phyloP scores from a whole-genome alignment of 2,888 invertebrate genomes.

The Brassicogethes aeneus region DNA sequence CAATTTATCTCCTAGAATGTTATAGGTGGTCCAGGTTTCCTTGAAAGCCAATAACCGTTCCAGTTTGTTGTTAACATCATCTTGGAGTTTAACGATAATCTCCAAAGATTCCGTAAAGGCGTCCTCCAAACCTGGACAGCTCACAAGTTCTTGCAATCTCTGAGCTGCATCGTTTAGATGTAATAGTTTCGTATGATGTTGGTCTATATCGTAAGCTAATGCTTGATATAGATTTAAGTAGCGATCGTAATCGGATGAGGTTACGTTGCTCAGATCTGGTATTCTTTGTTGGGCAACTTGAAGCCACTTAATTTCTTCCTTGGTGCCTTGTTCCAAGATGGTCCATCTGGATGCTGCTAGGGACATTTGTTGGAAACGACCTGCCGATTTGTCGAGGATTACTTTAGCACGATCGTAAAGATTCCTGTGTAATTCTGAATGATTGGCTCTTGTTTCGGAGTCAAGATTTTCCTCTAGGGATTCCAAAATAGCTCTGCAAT shows the following conservation, averaged over 20 bases:
- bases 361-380: conserved; percentile 74
- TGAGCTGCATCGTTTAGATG: conserved; percentile 65
- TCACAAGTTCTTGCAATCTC: conserved; percentile 63
- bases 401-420: conserved; percentile 67
- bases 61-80: conserved; percentile 65
- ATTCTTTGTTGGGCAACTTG: conserved; percentile 76
- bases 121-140: conserved; percentile 65
- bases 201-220: conserved; percentile 66
- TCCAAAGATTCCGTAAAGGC: conserved; percentile 65
- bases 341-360: conserved; percentile 80
- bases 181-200: conserved; percentile 69
- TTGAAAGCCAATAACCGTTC: conserved; percentile 64
- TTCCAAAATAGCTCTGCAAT: conserved; percentile 78
- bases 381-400: conserved; percentile 72
- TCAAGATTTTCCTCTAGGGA: conserved; percentile 79
- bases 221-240: conserved; percentile 78
- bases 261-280: conserved; percentile 71
- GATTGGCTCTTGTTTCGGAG: conserved; percentile 64
- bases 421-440: conserved; percentile 64
- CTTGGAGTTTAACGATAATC: conserved; percentile 62
- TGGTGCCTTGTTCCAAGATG: conserved; percentile 69
- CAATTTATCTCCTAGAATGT: conserved; percentile 61
- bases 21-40: conserved; percentile 70
- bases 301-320: conserved; percentile 75
- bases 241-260: conserved; percentile 75